Conservation (phyloP, 1,140 invertebrate species). For the Temnothorax curvispinosus region DNA sequence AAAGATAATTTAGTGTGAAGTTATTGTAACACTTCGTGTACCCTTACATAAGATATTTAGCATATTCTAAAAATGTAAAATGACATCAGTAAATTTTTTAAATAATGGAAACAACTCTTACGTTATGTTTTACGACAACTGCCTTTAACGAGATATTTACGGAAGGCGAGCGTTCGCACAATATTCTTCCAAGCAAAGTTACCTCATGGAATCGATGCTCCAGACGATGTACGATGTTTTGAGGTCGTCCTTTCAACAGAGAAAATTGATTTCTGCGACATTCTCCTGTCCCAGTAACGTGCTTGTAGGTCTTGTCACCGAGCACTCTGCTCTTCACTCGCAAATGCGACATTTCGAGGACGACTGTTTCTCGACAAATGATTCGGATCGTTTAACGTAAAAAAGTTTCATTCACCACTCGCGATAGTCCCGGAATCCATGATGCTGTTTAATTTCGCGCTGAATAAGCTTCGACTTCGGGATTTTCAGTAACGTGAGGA, state of each 20-base stretch:
- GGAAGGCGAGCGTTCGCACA: not conserved
- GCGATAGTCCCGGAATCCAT: not conserved
- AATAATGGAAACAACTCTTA: not conserved
- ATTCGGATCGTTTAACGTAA: not conserved
- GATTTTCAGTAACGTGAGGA: not conserved
- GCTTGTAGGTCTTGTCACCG: conserved; percentile 71
- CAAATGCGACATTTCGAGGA: conserved; percentile 75
- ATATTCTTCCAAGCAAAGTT: conserved; percentile 60
- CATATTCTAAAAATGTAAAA: not conserved
- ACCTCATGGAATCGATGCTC: conserved; percentile 83
- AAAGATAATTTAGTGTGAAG: not conserved
- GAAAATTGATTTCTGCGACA: conserved; percentile 80
- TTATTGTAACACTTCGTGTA: not conserved
- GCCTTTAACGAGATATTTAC: not conserved
- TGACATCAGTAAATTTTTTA: not conserved
- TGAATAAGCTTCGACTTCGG: conserved; percentile 10
- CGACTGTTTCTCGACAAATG: not conserved
- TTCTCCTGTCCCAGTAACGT: conserved; percentile 74
- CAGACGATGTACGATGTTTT: conserved; percentile 77
- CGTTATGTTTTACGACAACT: not conserved
- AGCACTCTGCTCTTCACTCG: conserved; percentile 64
- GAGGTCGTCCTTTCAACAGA: conserved; percentile 78
- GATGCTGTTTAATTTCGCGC: not conserved
- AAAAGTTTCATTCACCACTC: not conserved
- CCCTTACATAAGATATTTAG: not conserved